A percentile compares a stretch with the other conserved stretches of the same genome.
These are phyloP conservation scores for Cyphomyrmex costatus DNA, from an alignment of 1,140 invertebrate species.

Conservation along the genomic window DNA sequence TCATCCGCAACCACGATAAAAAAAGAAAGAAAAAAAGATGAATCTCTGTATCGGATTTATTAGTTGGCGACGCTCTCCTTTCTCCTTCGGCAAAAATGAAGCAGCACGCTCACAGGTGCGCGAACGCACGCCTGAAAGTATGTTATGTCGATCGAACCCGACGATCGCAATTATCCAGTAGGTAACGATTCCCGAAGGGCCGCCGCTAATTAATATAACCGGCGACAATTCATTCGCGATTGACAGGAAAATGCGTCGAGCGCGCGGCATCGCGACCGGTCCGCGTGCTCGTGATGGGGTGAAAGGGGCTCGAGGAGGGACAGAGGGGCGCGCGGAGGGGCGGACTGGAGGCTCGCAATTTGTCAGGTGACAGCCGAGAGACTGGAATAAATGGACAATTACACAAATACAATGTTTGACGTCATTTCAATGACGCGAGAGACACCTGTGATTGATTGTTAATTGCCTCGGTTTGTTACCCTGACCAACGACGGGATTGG, in stretches of 20 bases:
- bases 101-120: neutral
- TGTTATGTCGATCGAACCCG: constrained; percentile 73
- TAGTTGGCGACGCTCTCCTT: neutral
- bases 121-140: neutral
- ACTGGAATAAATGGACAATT: constrained; percentile 87
- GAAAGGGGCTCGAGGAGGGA: constrained; percentile 65
- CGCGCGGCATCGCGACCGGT: constrained; percentile 71
- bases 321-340: constrained; percentile 30
- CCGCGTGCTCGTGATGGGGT: constrained; percentile 53
- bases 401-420: constrained; percentile 87
- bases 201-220: constrained; percentile 84
- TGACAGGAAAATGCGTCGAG: constrained; percentile 81
- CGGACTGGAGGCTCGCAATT: constrained; percentile 80
- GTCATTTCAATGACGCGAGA: constrained; percentile 87
- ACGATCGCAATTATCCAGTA: constrained; percentile 82
- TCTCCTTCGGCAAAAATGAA: neutral
- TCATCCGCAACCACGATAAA: neutral
- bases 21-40: neutral
- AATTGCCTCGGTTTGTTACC: constrained; percentile 87
- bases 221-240: constrained; percentile 82
- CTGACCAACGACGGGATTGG: constrained; percentile 75
- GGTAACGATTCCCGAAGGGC: constrained; percentile 80
- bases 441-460: constrained; percentile 87
- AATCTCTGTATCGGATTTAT: constrained; percentile 18
- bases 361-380: constrained; percentile 86